Evolutionary conservation across 2,888 invertebrate genomes (phyloP).

Genomic region (Urechis unicinctus): DNA sequence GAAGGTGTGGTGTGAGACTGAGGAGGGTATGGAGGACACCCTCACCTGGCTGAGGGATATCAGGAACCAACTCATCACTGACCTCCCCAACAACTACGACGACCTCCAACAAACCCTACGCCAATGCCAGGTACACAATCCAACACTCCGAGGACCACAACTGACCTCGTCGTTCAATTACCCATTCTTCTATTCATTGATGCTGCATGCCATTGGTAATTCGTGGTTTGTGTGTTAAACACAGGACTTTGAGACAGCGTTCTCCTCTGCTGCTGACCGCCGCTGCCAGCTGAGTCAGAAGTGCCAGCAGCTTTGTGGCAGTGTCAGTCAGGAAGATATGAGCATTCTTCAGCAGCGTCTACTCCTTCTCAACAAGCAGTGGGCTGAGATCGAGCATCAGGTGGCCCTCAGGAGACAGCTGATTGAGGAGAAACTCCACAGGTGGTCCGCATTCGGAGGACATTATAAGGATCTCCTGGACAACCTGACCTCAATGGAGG

Average conservation of each 20-base stretch:
- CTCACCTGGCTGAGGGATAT: conserved; percentile 40
- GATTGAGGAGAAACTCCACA: conserved; percentile 28
- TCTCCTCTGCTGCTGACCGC: conserved; percentile 30
- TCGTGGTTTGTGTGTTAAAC: no score
- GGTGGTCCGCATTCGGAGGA: conserved; percentile 34
- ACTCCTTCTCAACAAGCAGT: conserved; percentile 43
- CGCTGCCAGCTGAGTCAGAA: conserved; percentile 29
- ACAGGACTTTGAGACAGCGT: conserved; percentile 38
- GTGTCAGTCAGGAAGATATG: conserved; percentile 40
- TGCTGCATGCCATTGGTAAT: no score
- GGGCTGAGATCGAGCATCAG: conserved; percentile 42
- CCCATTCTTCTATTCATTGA: no score
- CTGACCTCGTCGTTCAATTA: no score
- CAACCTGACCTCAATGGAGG: conserved; percentile 38
- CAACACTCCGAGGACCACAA: no score
- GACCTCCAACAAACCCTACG: conserved; percentile 36
- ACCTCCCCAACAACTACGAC: conserved; percentile 37
- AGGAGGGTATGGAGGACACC: conserved; percentile 40
- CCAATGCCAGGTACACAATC: conserved; percentile 42
- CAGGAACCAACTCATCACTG: conserved; percentile 23
- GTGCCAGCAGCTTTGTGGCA: conserved; percentile 27
- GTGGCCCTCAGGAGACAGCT: conserved; percentile 13
- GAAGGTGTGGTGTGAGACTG: conserved; percentile 37
- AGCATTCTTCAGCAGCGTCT: conserved; percentile 41
- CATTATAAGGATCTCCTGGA: conserved; percentile 30